These are phyloP conservation scores for Oostethus manadensis DNA, from an alignment of 2,113 vertebrate species.

Conservation along the genomic window DNA sequence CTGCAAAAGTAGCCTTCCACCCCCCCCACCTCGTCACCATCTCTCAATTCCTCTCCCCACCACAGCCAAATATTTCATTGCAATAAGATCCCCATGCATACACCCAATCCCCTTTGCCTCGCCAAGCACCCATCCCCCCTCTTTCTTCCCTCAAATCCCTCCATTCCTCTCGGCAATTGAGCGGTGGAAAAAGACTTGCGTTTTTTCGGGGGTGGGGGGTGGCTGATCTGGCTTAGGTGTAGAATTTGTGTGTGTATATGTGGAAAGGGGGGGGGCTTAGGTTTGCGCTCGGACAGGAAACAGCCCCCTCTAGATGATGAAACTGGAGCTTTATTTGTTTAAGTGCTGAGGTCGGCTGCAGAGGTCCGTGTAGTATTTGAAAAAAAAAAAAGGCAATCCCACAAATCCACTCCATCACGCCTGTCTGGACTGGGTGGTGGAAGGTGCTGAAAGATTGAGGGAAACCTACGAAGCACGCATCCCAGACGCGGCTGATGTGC, in stretches of 20 bases:
- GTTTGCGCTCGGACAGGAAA: slow-evolving; percentile 63
- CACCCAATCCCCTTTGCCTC: slow-evolving; percentile 56
- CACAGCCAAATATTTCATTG: slow-evolving; percentile 63
- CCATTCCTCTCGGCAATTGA: slow-evolving; percentile 72
- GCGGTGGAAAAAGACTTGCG: slow-evolving; percentile 73
- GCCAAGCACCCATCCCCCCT: slow-evolving; percentile 57
- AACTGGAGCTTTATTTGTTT: slow-evolving; percentile 74
- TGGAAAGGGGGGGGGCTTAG: slow-evolving; percentile 15
- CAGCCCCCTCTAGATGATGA: slow-evolving; percentile 72
- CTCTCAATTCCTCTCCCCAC: slow-evolving; percentile 38
- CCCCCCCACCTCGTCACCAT: slow-evolving; percentile 36
- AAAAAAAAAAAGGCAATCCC: slow-evolving; percentile 38
- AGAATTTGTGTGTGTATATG: slow-evolving; percentile 53
- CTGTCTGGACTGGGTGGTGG: slow-evolving; percentile 38
- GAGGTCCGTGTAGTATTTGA: slow-evolving; percentile 57
- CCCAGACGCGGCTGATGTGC: slow-evolving; percentile 9
- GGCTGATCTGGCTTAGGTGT: slow-evolving; percentile 55
- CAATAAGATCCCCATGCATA: slow-evolving; percentile 68
- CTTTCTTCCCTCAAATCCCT: slow-evolving; percentile 73
- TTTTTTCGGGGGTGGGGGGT: slow-evolving; percentile 59
- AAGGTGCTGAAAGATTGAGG: slow-evolving; percentile 52
- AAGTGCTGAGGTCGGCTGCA: slow-evolving; percentile 59
- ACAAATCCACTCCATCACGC: slow-evolving; percentile 51
- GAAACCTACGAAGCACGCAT: slow-evolving; percentile 43
- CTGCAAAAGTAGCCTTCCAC: slow-evolving; percentile 52